These are phyloP conservation scores for Ibidorhyncha struthersii DNA, from an alignment of 2,113 vertebrate genomes.

Conservation along the genomic window DNA sequence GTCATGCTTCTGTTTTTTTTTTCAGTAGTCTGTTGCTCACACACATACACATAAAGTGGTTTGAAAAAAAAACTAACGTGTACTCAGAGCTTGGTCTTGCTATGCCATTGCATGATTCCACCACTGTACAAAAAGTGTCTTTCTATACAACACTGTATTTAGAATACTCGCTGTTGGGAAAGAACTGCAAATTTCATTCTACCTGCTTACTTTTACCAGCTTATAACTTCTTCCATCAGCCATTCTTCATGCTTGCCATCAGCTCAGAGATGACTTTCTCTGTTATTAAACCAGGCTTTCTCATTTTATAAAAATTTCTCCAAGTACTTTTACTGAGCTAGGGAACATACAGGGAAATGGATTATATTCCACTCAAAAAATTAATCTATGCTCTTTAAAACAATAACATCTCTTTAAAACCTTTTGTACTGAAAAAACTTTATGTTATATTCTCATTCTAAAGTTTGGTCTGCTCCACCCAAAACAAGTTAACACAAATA, in stretches of 20 bases:
- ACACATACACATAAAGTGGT: background rate
- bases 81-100: background rate
- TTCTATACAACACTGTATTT: background rate
- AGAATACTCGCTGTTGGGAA: background rate
- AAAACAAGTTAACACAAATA: background rate
- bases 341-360: background rate
- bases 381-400: background rate
- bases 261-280: background rate
- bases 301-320: background rate
- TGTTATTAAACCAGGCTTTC: background rate
- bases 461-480: background rate
- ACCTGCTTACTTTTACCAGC: background rate
- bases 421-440: background rate
- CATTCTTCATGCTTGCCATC: background rate
- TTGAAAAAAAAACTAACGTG: accelerated
- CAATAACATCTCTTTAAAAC: background rate
- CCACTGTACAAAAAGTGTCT: accelerated
- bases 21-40: background rate
- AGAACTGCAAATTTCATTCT: background rate
- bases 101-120: background rate
- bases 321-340: background rate
- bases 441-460: background rate
- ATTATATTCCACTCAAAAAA: background rate
- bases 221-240: background rate
- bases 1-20: accelerated